Percentiles rank a stretch among this genome's conserved stretches.
Conservation (phyloP, 2,113 vertebrate genomes). For the Odobenus rosmarus region DNA sequence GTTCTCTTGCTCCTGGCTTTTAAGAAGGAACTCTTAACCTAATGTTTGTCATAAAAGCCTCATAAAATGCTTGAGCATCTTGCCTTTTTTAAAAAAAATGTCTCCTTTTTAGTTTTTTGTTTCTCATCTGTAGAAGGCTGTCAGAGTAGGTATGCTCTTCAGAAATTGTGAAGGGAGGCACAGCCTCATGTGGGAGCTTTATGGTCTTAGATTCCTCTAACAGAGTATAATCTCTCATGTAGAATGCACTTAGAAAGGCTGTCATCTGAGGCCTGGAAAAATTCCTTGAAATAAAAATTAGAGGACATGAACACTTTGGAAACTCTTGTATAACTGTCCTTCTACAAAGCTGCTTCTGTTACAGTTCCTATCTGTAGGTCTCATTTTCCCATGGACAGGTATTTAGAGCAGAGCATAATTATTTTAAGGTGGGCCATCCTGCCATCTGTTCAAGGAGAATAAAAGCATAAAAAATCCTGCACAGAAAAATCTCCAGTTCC, state of each 20-base stretch:
- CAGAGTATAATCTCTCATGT: neutral
- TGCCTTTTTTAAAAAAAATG: neutral
- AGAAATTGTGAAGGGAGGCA: neutral
- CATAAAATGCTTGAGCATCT: neutral
- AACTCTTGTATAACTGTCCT: neutral
- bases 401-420: neutral
- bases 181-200: neutral
- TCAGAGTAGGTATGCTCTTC: neutral
- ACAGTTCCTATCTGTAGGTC: neutral
- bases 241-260: neutral
- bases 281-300: slow-evolving; percentile 23
- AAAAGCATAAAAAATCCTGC: neutral
- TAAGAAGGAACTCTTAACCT: neutral
- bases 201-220: neutral
- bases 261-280: neutral
- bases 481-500: slow-evolving; percentile 17
- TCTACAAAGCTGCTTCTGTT: neutral
- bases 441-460: neutral
- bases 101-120: neutral
- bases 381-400: neutral
- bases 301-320: neutral
- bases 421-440: neutral
- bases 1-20: neutral
- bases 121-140: neutral
- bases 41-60: neutral